Percentiles rank a stretch among this genome's conserved stretches.
Conservation (phyloP, 2,113 vertebrate species). For the Serinus canaria region DNA sequence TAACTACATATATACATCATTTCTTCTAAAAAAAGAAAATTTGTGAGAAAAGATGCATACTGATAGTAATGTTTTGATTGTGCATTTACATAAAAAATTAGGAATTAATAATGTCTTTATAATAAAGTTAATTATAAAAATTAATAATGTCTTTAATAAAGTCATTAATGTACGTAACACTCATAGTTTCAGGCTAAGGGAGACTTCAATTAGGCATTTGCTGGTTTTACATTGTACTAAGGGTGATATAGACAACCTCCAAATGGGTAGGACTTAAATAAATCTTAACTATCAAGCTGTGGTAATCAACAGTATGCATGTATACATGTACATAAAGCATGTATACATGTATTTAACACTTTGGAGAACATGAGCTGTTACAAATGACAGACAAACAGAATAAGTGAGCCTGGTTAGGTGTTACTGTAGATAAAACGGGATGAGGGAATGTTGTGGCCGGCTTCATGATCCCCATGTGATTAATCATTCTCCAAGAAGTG, state of each 20-base stretch:
- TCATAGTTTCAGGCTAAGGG: background rate
- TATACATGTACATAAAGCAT: background rate
- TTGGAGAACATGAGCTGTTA: background rate
- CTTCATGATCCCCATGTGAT: background rate
- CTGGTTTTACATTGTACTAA: background rate
- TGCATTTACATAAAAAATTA: background rate
- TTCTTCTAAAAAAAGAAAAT: background rate
- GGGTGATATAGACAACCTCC: background rate
- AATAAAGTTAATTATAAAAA: no score
- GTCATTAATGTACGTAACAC: background rate
- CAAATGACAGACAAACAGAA: background rate
- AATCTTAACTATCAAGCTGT: background rate
- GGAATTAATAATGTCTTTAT: background rate
- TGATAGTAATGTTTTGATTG: background rate
- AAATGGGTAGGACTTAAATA: background rate
- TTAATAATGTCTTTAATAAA: no score
- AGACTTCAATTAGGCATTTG: background rate
- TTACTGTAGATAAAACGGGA: background rate
- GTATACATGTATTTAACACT: background rate
- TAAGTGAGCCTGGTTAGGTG: background rate
- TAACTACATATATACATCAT: rapidly evolving
- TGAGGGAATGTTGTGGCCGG: background rate
- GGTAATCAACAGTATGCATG: background rate
- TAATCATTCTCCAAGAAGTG: background rate
- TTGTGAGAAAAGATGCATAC: background rate